phyloP scores from a whole-genome alignment of 2,113 vertebrate species.

The Gorsachius goisagi region DNA sequence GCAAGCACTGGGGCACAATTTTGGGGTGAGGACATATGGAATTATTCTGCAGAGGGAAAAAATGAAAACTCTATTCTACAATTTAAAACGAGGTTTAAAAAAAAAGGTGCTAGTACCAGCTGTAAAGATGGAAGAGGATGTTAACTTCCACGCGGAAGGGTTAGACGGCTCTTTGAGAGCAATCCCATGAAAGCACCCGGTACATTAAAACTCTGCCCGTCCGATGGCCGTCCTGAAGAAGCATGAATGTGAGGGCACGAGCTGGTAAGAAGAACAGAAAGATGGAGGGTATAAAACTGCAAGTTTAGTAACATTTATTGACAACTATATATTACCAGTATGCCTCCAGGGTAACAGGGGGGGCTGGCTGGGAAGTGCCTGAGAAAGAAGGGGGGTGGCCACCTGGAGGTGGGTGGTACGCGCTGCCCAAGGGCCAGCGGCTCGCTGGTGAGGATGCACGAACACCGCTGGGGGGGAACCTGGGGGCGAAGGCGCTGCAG shows the following conservation, averaged over 20 bases:
- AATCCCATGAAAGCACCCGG: not conserved
- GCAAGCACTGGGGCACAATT: rapidly evolving
- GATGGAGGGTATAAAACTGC: not conserved
- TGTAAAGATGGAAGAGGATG: not conserved
- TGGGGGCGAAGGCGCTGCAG: not conserved
- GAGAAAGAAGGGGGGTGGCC: not conserved
- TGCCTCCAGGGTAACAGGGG: too few species aligned
- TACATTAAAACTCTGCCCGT: not conserved
- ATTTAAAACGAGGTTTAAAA: not conserved
- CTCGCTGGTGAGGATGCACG: not conserved
- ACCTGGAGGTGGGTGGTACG: not conserved
- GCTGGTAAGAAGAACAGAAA: not conserved
- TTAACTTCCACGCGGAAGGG: not conserved
- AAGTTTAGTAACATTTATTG: not conserved
- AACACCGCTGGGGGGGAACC: too few species aligned
- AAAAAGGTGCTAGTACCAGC: not conserved
- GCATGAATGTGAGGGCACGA: not conserved
- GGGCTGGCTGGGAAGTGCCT: not conserved
- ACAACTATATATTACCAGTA: too few species aligned
- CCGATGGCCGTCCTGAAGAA: not conserved
- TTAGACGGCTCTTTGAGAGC: not conserved
- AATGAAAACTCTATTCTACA: not conserved
- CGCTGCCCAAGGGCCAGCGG: not conserved
- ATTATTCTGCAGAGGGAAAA: not conserved
- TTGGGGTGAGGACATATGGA: not conserved